A percentile compares a stretch with the other conserved stretches of the same genome.
Conservation (phyloP, 2,113 vertebrate genomes). For the Chaetodon auriga region DNA sequence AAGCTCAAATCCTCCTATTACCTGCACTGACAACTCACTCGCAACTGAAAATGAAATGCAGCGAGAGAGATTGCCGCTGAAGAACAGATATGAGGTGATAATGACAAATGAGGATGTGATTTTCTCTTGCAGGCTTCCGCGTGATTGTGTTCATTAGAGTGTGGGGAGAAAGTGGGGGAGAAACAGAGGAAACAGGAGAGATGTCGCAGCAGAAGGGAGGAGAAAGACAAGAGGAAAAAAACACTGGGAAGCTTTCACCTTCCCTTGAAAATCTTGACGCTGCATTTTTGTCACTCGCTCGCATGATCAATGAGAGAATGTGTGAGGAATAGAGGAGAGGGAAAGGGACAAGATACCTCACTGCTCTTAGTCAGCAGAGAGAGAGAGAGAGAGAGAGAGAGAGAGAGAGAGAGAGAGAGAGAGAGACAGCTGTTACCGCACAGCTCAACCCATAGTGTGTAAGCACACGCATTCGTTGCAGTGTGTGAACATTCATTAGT, state of each 20-base stretch:
- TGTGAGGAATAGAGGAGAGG: constrained; percentile 40
- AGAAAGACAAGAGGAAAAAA: constrained; percentile 15
- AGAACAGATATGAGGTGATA: constrained; percentile 64
- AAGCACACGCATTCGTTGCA: constrained; percentile 23
- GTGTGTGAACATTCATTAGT: constrained; percentile 55
- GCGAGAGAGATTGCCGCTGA: constrained; percentile 51
- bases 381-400: constrained; percentile 2
- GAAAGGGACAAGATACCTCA: neutral
- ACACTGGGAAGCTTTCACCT: constrained; percentile 36
- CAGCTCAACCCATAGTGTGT: constrained; percentile 8
- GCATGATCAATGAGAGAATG: constrained; percentile 34
- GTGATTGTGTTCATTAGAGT: constrained; percentile 29
- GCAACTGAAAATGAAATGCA: constrained; percentile 64
- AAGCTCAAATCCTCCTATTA: constrained; percentile 52
- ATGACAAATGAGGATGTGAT: constrained; percentile 64
- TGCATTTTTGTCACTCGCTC: constrained; percentile 43
- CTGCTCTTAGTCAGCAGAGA: constrained; percentile 28
- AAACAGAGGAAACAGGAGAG: constrained; percentile 8
- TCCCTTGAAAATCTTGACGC: constrained; percentile 25
- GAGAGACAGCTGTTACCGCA: neutral
- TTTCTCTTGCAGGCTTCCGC: constrained; percentile 23
- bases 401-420: no score
- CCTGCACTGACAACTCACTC: constrained; percentile 55
- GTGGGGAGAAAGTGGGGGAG: constrained; percentile 26
- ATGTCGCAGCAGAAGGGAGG: constrained; percentile 5